These are phyloP conservation scores for Pristionchus maxplancki DNA, from an alignment of 2,888 invertebrate species.

Conservation along the genomic window DNA sequence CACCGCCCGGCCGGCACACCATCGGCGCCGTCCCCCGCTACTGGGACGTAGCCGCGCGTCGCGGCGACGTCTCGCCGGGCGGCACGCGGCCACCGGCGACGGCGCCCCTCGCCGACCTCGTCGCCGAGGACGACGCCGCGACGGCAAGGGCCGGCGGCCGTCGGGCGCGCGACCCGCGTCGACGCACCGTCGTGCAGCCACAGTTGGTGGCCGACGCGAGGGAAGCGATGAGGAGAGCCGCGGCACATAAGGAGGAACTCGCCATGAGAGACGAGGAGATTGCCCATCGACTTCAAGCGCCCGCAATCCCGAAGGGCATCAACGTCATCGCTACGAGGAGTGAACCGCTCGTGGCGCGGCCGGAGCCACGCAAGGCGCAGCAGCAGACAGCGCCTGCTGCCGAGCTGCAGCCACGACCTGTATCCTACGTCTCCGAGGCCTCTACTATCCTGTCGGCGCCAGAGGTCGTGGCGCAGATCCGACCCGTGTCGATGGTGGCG, in stretches of 20 bases:
- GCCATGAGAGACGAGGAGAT: not conserved
- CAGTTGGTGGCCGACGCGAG: constrained; percentile 36
- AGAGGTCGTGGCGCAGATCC: not conserved
- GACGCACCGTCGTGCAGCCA: constrained; percentile 25
- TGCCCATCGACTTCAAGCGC: constrained; percentile 9
- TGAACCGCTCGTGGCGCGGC: not conserved
- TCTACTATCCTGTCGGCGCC: constrained; percentile 41
- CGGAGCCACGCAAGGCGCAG: too few relatives aligned
- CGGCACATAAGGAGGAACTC: constrained; percentile 39
- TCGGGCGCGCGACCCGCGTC: not conserved
- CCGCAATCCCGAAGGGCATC: constrained; percentile 41
- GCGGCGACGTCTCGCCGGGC: constrained; percentile 4
- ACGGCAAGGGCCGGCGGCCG: not conserved
- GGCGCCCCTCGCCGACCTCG: not conserved
- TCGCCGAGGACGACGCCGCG: constrained; percentile 24
- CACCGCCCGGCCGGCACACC: not conserved
- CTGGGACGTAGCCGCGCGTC: constrained; percentile 19
- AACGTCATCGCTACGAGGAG: constrained; percentile 32
- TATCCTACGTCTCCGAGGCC: constrained; percentile 44
- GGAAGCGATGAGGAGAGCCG: constrained; percentile 28
- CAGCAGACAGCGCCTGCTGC: not conserved
- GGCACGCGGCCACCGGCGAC: not conserved
- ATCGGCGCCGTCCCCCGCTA: constrained; percentile 39
- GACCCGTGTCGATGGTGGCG: constrained; percentile 12
- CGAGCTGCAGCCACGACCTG: not conserved